These are phyloP conservation scores for Agrilus cyanescens DNA, from an alignment of 2,888 invertebrate species.

Conservation along the genomic window DNA sequence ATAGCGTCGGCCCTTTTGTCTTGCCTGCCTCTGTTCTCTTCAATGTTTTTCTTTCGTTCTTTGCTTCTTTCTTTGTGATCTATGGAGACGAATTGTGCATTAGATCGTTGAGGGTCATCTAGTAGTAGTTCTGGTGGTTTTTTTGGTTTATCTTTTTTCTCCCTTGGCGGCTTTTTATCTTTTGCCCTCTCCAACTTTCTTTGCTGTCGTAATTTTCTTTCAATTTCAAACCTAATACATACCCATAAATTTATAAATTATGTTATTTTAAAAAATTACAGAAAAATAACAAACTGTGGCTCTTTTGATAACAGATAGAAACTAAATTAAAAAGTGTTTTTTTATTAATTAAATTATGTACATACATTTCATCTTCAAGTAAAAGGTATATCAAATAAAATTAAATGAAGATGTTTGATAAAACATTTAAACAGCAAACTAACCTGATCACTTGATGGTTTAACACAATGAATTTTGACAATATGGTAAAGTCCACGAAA, in stretches of 20 bases:
- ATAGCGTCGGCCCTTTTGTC: constrained; percentile 89
- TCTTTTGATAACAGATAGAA: no score
- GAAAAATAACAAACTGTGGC: background rate
- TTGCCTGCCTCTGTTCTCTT: constrained; percentile 63
- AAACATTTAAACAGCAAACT: no score
- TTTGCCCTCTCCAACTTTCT: constrained; percentile 61
- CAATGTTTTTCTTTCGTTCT: constrained; percentile 82
- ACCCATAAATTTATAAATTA: background rate
- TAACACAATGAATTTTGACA: background rate
- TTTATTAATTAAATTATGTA: no score
- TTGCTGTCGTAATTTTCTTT: constrained; percentile 79
- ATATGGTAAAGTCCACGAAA: no score
- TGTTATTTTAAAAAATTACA: constrained; percentile 19
- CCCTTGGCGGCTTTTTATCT: constrained; percentile 52
- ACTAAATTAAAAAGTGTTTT: no score
- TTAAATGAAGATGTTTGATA: no score
- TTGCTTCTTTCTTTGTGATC: constrained; percentile 71
- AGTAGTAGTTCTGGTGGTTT: constrained; percentile 46
- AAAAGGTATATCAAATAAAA: no score
- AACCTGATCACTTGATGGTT: background rate
- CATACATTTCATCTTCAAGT: no score
- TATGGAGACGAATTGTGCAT: constrained; percentile 32
- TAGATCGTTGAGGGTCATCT: constrained; percentile 29
- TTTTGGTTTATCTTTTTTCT: constrained; percentile 50
- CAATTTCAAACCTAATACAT: constrained; percentile 74